Conservation (phyloP, 2,888 invertebrate species). For the Pristionchus arcanus region DNA sequence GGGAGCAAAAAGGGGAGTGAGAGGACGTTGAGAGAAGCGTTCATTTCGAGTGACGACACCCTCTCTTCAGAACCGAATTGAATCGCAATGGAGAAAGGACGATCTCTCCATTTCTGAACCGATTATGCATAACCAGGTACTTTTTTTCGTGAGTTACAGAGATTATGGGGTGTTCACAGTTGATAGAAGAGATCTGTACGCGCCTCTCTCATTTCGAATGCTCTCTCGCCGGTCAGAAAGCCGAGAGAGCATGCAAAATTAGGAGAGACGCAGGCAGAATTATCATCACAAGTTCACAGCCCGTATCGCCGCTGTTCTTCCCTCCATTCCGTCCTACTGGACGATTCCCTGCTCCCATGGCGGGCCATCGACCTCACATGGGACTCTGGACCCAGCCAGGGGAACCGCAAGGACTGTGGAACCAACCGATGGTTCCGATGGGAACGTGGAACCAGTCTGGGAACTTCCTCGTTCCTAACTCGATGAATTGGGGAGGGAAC, state of each 20-base stretch:
- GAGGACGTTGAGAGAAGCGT: neutral
- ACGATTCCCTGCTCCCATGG: neutral
- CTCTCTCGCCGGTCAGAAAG: no score
- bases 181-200: no score
- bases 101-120: neutral
- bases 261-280: neutral
- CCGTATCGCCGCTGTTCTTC: neutral
- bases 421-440: neutral
- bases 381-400: neutral
- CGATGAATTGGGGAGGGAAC: neutral
- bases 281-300: neutral
- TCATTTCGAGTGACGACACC: neutral
- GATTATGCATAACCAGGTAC: conserved; percentile 22
- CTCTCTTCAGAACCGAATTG: neutral
- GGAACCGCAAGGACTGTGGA: neutral
- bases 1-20: neutral
- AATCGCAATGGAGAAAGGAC: neutral
- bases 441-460: neutral
- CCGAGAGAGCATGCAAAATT: no score
- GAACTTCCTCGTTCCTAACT: neutral
- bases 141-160: neutral
- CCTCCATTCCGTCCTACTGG: neutral
- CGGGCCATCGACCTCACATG: neutral
- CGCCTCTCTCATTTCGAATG: no score
- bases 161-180: no score